A percentile compares a stretch with the other conserved stretches of the same genome.
These are phyloP conservation scores for Sesia apiformis DNA, from an alignment of 2,888 invertebrate genomes.

Conservation along the genomic window DNA sequence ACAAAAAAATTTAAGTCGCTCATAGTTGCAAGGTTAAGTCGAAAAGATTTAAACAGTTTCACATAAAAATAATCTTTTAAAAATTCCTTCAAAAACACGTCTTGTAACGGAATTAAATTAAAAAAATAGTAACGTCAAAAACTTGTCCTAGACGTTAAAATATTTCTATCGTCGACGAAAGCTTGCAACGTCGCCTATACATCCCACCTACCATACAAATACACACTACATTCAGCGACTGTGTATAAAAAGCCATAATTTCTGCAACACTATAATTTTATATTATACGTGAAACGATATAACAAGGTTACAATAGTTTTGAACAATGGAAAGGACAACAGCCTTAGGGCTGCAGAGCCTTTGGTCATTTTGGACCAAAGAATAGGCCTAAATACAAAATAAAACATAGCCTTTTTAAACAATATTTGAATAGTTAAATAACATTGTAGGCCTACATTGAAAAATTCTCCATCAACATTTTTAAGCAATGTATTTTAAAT, in stretches of 20 bases:
- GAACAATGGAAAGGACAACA: too few species aligned
- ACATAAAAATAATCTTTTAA: background rate
- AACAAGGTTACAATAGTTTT: too few species aligned
- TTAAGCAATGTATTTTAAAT: background rate
- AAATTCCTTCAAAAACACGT: background rate
- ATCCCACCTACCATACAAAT: slow-evolving; percentile 53
- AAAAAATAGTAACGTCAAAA: too few species aligned
- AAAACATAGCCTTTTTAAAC: too few species aligned
- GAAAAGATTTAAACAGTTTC: slow-evolving; percentile 4
- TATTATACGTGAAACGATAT: background rate
- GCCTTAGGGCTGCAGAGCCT: too few species aligned
- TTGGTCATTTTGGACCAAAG: too few species aligned
- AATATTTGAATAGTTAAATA: too few species aligned
- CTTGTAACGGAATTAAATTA: too few species aligned
- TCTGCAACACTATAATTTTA: slow-evolving; percentile 40
- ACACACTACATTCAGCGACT: slow-evolving; percentile 56
- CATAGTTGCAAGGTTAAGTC: slow-evolving; percentile 41
- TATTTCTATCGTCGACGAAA: slow-evolving; percentile 21
- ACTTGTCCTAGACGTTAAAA: too few species aligned
- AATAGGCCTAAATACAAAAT: too few species aligned
- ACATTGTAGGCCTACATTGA: too few species aligned
- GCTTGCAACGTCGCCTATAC: slow-evolving; percentile 42
- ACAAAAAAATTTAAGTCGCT: slow-evolving; percentile 44
- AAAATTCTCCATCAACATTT: too few species aligned
- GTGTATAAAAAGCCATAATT: slow-evolving; percentile 57